Base-by-base conservation (phyloP, 2,888 invertebrate species). In the Chrysotoxum bicinctum region DNA sequence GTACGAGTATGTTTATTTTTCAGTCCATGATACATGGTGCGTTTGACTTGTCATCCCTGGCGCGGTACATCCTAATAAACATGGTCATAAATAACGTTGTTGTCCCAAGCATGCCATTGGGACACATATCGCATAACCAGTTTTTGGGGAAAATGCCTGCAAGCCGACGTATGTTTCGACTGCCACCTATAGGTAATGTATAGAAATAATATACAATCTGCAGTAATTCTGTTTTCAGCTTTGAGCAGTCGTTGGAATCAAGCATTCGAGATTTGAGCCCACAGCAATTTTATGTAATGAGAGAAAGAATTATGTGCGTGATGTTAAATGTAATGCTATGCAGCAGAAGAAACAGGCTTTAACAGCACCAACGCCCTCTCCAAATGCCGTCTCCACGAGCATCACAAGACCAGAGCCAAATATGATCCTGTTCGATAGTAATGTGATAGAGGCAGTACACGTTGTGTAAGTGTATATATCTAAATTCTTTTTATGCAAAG, bases 11-110 rank as follows among this genome's bases (percentile, higher is more conserved):
- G n/a, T 35, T 43, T 37, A 54, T 50, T 50, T 54, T 26, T 9
- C 48, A 19, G 12, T 30, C 5, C 30, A 7, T 10, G 32, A 19
- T 35, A 45, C 45, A 37, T 26, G 48, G 35, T 69, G 70, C 60
- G 58, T 81, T 72, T 21, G 72, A 81, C 72, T 85, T 85, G 85
- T 81, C 85, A 85, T 85, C 77, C 85, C 73, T 73, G 81, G 54
- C 54, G 73, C 73, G 62, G 85, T 85, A 85, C 81, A 85, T 85
- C 85, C 85, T 77, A 81, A 77, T 85, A 81, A 85, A 85, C 85
- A 85, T 50, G 81, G 73, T 56, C 66, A 85, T 85, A 85, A 85
- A 85, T 85, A 81, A 85, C 76, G 72, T 56, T 73, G 81, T 69
- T 73, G 81, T 76, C 73, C 76, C n/a, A 69, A 43, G 75, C 68